Base-by-base conservation (phyloP, 2,113 vertebrate genomes). In the Typhlomys cinereus region DNA sequence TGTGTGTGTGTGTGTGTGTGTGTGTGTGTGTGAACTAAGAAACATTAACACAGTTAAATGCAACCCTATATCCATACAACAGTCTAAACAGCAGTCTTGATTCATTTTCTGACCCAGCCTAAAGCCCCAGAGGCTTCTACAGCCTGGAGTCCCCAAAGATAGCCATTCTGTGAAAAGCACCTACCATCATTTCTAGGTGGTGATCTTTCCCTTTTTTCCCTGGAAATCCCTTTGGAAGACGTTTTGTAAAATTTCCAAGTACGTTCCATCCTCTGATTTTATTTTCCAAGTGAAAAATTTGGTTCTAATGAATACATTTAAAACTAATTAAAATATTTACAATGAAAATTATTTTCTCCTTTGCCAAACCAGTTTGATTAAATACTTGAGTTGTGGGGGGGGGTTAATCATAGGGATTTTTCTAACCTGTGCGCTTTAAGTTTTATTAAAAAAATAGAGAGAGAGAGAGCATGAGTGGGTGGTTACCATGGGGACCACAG, bases 401-500 rank as follows among this genome's bases (percentile, higher is more conserved):
- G n/a, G n/a, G n/a, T n/a, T n/a, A 80, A 62, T 7, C 12, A 70
- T 44, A 73, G 39, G 20, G 59, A 59, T 89, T 90, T 96, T 90
- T 85, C 95, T n/a, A n/a, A 69, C 52, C 59, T 86, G 86, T 73
- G 11, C 87, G 25, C 69, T 88, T 94, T 90, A 95, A 93, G 88
- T 96, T 84, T 96, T 94, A 97, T 93, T 97, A 96, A 97, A 83
- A 7, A 62, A 31, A 62, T 10, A 92, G 94, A 97, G 95, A 89
- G 96, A 94, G 81, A 95, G 91, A 89, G 94, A 96, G 94, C 97
- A 66, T 87, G 89, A 96, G 97, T 96, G 88, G 90, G 96, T 87
- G 83, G 97, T 98, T 98, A 90, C 97, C 95, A 98, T 98, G 96
- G 98, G 96, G 94, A 98, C 96, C 92, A 90, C 69, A 97, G 94